A percentile compares a stretch with the other conserved stretches of the same genome.
Conservation (phyloP, 2,113 vertebrate species). For the Rhombomys opimus region DNA sequence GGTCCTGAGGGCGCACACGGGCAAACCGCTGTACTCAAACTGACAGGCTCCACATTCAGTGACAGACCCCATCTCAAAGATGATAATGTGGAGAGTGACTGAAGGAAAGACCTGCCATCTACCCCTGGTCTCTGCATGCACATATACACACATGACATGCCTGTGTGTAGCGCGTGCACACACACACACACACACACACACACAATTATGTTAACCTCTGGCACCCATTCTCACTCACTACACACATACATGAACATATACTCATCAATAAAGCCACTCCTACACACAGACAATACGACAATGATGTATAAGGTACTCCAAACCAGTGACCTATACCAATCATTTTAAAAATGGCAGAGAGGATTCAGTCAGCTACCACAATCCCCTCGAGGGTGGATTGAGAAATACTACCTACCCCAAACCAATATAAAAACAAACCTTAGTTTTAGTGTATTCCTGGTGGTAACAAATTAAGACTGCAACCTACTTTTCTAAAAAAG, state of each 20-base stretch:
- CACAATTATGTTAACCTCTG: background rate
- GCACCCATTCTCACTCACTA: background rate
- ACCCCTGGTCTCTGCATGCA: background rate
- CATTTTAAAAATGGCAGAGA: background rate
- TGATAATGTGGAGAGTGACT: background rate
- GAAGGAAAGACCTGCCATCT: background rate
- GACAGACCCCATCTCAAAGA: background rate
- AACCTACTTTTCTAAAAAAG: background rate
- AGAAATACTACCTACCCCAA: background rate
- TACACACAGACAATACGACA: background rate
- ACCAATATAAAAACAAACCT: slow-evolving; percentile 21
- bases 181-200: background rate
- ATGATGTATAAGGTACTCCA: background rate
- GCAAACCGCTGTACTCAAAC: background rate
- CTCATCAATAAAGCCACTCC: background rate
- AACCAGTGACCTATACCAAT: background rate
- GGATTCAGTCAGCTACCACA: background rate
- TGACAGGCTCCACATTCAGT: background rate
- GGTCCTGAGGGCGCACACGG: background rate
- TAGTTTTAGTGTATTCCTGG: background rate
- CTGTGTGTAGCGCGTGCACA: background rate
- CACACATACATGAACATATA: background rate
- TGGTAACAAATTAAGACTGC: background rate
- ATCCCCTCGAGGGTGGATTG: slow-evolving; percentile 11
- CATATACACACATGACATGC: background rate